Percentiles rank a stretch among this genome's conserved stretches.
phyloP scores from a whole-genome alignment of 2,888 invertebrate species.

The Pyrrhosoma nymphula region DNA sequence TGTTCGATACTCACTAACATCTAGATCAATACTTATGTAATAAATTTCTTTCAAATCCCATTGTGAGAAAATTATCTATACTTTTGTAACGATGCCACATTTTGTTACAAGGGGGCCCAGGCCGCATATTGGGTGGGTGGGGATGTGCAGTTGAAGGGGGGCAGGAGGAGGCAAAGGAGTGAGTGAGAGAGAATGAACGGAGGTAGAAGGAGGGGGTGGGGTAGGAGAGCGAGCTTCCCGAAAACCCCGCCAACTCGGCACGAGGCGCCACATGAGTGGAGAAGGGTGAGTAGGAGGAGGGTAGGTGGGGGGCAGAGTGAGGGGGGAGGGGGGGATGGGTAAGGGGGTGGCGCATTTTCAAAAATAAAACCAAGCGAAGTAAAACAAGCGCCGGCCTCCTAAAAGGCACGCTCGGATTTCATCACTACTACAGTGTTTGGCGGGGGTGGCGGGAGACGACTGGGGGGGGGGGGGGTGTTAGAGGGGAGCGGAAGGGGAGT shows the following conservation, averaged over 20 bases:
- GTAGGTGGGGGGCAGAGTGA: neutral
- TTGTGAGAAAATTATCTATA: too few species aligned
- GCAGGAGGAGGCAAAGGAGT: neutral
- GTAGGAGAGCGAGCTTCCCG: neutral
- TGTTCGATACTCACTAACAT: too few species aligned
- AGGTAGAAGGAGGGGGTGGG: neutral
- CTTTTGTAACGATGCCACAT: too few species aligned
- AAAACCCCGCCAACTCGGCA: neutral
- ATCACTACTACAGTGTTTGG: neutral
- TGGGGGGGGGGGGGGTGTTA: neutral
- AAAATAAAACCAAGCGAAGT: slow-evolving; percentile 35
- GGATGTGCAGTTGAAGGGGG: neutral
- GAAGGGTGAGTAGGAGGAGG: too few species aligned
- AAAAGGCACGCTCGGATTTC: slow-evolving; percentile 21
- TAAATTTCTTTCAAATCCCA: too few species aligned
- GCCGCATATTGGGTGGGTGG: too few species aligned
- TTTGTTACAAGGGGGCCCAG: too few species aligned
- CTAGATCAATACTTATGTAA: too few species aligned
- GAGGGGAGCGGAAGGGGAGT: neutral
- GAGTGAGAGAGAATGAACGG: neutral
- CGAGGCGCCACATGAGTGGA: neutral
- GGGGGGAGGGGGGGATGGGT: neutral
- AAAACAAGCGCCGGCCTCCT: neutral
- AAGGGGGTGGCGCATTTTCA: neutral
- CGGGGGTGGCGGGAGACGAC: neutral